Percentiles rank a stretch among this genome's conserved stretches.
These are phyloP conservation scores for Meandrusa payeni DNA, from an alignment of 2,888 invertebrate genomes.

Conservation along the genomic window DNA sequence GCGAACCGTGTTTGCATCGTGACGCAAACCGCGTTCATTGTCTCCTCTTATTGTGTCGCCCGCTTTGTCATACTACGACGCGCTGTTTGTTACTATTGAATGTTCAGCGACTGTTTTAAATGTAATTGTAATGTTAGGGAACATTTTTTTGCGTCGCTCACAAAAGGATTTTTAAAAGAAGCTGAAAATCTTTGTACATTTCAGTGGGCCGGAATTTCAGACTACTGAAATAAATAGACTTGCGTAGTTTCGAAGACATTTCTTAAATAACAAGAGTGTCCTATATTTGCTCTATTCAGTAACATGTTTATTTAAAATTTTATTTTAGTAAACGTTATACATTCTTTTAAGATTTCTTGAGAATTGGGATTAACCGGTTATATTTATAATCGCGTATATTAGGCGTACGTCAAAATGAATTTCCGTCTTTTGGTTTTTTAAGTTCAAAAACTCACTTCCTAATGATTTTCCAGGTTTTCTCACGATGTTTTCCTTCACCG, in stretches of 20 bases:
- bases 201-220: background rate
- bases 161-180: constrained; percentile 8
- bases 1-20: constrained; percentile 46
- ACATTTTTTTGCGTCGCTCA: constrained; percentile 12
- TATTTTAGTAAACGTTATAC: too few species aligned
- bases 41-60: constrained; percentile 55
- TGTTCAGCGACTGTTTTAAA: constrained; percentile 28
- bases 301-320: too few species aligned
- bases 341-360: too few species aligned
- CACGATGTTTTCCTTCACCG: too few species aligned
- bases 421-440: too few species aligned
- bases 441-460: too few species aligned
- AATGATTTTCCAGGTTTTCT: too few species aligned
- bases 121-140: constrained; percentile 21
- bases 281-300: too few species aligned
- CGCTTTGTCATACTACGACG: constrained; percentile 55
- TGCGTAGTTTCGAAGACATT: constrained; percentile 1
- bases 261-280: too few species aligned
- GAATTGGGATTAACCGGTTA: too few species aligned
- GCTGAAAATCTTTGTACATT: constrained; percentile 5
- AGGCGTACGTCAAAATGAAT: too few species aligned
- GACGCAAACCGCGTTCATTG: constrained; percentile 62
- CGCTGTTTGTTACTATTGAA: constrained; percentile 51
- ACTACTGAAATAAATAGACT: constrained; percentile 13
- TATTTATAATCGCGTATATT: too few species aligned